Evolutionary conservation across 2,888 invertebrate species (phyloP).

Genomic region (Amiota mariae): DNA sequence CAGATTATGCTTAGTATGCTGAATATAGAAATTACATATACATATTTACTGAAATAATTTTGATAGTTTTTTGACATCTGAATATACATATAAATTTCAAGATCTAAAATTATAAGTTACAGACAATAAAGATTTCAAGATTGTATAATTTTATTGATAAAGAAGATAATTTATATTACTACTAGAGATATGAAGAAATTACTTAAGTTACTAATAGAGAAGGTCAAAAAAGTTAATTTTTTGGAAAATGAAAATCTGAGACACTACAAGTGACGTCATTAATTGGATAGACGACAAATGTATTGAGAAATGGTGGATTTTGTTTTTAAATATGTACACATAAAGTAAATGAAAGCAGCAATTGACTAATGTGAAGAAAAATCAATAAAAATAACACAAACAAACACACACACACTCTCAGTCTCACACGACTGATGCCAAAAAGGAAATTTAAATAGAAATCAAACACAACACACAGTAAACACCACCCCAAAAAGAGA

Average conservation of each 20-base stretch:
- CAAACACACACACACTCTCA: background rate
- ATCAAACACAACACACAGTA: background rate
- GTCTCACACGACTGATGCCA: background rate
- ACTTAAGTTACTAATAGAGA: constrained; percentile 3
- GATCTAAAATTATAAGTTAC: background rate
- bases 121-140: no score
- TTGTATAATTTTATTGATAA: no score
- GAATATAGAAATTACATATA: no score
- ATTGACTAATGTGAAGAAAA: constrained; percentile 9
- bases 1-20: no score
- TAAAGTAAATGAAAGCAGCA: constrained; percentile 36
- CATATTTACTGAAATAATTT: no score
- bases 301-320: background rate
- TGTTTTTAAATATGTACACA: constrained; percentile 1
- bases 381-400: constrained; percentile 18
- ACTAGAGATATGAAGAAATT: constrained; percentile 19
- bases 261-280: constrained; percentile 8
- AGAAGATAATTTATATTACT: background rate
- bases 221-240: constrained; percentile 38
- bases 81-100: constrained; percentile 34
- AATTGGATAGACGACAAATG: background rate
- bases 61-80: constrained; percentile 46
- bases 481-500: constrained; percentile 7
- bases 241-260: no score
- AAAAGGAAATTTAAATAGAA: background rate